Evolutionary conservation across 1,140 invertebrate species (phyloP).

Genomic region (Lerema accius): DNA sequence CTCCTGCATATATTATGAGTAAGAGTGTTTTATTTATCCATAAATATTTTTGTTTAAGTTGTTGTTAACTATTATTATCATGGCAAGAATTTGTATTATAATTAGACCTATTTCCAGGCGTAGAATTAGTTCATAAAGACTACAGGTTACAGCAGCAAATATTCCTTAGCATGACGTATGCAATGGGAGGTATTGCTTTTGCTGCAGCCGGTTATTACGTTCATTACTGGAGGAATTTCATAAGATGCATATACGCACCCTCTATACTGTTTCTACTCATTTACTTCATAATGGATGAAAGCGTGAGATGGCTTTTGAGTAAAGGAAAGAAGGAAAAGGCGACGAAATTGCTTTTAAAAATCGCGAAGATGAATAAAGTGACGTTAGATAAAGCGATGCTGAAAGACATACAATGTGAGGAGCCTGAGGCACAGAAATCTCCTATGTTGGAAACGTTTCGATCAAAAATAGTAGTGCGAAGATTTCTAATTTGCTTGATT

Average conservation of each 20-base stretch:
- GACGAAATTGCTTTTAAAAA: conserved; percentile 51
- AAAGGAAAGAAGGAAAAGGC: conserved; percentile 70
- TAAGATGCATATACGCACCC: conserved; percentile 54
- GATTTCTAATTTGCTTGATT: conserved; percentile 84
- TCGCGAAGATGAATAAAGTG: conserved; percentile 51
- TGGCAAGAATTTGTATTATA: too few relatives aligned
- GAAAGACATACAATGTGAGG: conserved; percentile 48
- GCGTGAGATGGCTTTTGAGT: conserved; percentile 86
- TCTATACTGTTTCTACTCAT: conserved; percentile 53
- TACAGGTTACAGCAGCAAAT: conserved; percentile 47
- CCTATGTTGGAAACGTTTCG: conserved; percentile 44
- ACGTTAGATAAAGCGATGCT: conserved; percentile 43
- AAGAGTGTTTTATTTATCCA: conserved; percentile 29
- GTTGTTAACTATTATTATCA: too few relatives aligned
- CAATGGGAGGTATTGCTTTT: conserved; percentile 47
- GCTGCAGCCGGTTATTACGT: conserved; percentile 49
- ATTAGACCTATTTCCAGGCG: conserved; percentile 47
- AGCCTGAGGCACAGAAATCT: conserved; percentile 29
- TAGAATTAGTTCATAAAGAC: conserved; percentile 53
- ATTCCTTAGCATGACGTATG: conserved; percentile 39
- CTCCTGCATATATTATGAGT: conserved; percentile 51
- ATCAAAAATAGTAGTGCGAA: conserved; percentile 49
- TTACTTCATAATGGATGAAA: conserved; percentile 61
- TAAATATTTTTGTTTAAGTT: conserved; percentile 24
- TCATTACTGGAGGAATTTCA: conserved; percentile 60